Percentiles rank a stretch among this genome's conserved stretches.
phyloP scores from a whole-genome alignment of 2,113 vertebrate genomes.

The Hassar affinis region DNA sequence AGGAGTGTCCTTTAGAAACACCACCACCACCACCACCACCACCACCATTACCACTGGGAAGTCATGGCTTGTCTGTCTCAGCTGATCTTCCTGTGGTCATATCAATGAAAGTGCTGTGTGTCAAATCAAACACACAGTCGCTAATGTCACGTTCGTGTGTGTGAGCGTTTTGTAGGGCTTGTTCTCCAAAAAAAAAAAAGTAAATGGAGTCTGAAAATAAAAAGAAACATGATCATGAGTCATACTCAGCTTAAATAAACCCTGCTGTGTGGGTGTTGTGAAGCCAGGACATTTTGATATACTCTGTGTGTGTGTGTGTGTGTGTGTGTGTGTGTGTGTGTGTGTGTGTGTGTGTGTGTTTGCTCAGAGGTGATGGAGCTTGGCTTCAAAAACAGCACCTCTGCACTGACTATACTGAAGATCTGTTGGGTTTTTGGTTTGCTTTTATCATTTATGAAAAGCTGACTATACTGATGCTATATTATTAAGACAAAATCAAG shows the following conservation, averaged over 20 bases:
- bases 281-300: background rate
- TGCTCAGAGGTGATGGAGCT: background rate
- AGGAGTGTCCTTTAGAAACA: conserved; percentile 15
- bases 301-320: background rate
- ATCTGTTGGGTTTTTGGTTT: background rate
- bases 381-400: background rate
- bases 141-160: background rate
- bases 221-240: conserved; percentile 18
- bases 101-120: background rate
- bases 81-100: background rate
- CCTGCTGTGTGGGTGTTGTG: conserved; percentile 4
- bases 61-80: background rate
- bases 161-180: background rate
- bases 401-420: background rate
- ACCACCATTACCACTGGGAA: background rate
- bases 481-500: background rate
- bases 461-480: background rate
- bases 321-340: background rate
- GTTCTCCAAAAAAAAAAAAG: background rate
- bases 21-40: background rate
- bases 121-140: background rate
- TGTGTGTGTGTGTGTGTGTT: conserved; percentile 7
- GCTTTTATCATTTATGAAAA: conserved; percentile 7
- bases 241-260: conserved; percentile 24
- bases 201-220: background rate